Evolutionary conservation across 1,140 invertebrate species (phyloP).

Genomic region (Holotrichia oblita): DNA sequence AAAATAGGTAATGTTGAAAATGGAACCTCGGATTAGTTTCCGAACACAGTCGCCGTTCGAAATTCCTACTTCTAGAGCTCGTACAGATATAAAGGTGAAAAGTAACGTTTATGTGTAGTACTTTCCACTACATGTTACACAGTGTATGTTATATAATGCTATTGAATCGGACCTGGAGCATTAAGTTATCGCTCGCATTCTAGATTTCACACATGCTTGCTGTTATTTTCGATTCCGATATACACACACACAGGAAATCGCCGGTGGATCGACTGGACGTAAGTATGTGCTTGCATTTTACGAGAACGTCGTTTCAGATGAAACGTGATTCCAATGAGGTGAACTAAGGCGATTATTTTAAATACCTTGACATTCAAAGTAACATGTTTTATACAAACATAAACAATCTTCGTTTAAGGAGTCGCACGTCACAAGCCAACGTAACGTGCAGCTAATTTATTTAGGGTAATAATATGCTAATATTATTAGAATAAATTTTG

Average conservation of each 20-base stretch:
- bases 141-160: background rate
- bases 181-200: background rate
- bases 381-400: too few relatives aligned
- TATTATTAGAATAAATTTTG: conserved; percentile 8
- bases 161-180: background rate
- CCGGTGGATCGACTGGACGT: background rate
- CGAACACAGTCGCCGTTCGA: background rate
- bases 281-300: background rate
- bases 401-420: too few relatives aligned
- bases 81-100: background rate
- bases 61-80: background rate
- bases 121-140: background rate
- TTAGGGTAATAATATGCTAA: conserved; percentile 21
- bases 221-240: background rate
- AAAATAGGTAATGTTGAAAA: background rate
- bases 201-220: conserved; percentile 20
- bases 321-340: background rate
- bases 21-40: background rate
- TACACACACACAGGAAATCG: too few relatives aligned
- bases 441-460: conserved; percentile 12
- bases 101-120: background rate
- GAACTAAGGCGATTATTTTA: too few relatives aligned
- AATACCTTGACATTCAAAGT: too few relatives aligned
- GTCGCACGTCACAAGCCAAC: background rate
- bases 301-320: background rate